phyloP scores from a whole-genome alignment of 2,888 invertebrate species.

The Trissolcus japonicus region DNA sequence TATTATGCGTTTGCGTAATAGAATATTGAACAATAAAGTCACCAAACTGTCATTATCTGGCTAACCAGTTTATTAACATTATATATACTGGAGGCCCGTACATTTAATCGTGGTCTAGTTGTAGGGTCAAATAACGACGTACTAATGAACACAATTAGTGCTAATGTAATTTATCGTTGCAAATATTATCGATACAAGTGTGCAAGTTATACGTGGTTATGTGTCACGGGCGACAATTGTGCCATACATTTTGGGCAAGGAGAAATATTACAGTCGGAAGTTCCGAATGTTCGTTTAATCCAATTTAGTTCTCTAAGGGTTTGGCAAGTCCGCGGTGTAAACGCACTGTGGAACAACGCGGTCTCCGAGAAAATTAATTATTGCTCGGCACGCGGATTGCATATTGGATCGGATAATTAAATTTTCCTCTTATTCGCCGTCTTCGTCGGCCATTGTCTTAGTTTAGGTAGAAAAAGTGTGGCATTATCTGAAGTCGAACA shows the following conservation, averaged over 20 bases:
- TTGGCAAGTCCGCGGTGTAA: slow-evolving; percentile 50
- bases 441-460: slow-evolving; percentile 54
- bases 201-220: slow-evolving; percentile 6
- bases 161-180: slow-evolving; percentile 61
- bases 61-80: slow-evolving; percentile 12
- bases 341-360: slow-evolving; percentile 41
- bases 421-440: slow-evolving; percentile 61
- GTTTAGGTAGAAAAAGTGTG: slow-evolving; percentile 45
- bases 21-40: neutral
- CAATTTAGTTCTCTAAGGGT: slow-evolving; percentile 58
- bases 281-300: slow-evolving; percentile 52
- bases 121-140: slow-evolving; percentile 62
- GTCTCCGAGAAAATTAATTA: slow-evolving; percentile 64
- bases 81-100: slow-evolving; percentile 10
- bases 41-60: neutral
- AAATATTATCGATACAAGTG: slow-evolving; percentile 26
- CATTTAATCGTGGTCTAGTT: slow-evolving; percentile 60
- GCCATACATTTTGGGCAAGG: neutral
- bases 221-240: slow-evolving; percentile 1
- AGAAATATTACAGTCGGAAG: slow-evolving; percentile 20
- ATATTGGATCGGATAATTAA: slow-evolving; percentile 66
- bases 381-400: slow-evolving; percentile 61
- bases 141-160: slow-evolving; percentile 65
- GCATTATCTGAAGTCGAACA: slow-evolving; percentile 47
- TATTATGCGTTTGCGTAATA: too few relatives aligned